Percentiles rank a stretch among this genome's conserved stretches.
Conservation (phyloP, 2,113 vertebrate species). For the Percina caprodes region DNA sequence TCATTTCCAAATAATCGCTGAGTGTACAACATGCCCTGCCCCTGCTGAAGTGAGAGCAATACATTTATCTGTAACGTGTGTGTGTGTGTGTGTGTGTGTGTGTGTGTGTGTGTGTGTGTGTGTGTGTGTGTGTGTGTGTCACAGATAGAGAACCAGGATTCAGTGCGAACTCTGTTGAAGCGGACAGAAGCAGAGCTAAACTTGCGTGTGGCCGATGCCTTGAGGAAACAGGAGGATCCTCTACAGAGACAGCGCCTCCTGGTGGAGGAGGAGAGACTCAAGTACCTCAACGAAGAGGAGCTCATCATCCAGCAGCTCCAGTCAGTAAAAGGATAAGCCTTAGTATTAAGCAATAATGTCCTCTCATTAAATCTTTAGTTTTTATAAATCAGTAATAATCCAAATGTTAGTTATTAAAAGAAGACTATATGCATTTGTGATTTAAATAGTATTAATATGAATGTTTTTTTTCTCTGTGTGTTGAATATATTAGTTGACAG, state of each 20-base stretch:
- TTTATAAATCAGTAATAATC: background rate
- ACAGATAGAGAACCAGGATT: constrained; percentile 96
- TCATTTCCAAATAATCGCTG: constrained; percentile 17
- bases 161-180: constrained; percentile 90
- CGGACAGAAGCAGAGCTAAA: constrained; percentile 94
- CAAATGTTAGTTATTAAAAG: background rate
- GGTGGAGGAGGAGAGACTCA: constrained; percentile 97
- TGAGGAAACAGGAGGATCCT: constrained; percentile 96
- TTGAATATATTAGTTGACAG: background rate
- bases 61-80: constrained; percentile 12
- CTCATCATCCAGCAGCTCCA: constrained; percentile 98
- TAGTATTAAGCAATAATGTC: background rate
- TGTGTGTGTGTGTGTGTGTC: constrained; percentile 11
- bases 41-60: background rate
- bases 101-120: constrained; percentile 16
- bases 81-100: background rate
- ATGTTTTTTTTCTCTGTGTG: background rate
- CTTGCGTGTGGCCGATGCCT: constrained; percentile 90
- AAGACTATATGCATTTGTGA: background rate
- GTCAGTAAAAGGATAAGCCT: constrained; percentile 87
- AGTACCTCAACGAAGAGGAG: constrained; percentile 98
- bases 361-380: background rate
- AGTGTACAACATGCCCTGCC: background rate
- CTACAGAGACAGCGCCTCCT: constrained; percentile 97
- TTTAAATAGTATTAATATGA: background rate